Conservation (phyloP, 2,888 invertebrate species). For the Euclidia mi region DNA sequence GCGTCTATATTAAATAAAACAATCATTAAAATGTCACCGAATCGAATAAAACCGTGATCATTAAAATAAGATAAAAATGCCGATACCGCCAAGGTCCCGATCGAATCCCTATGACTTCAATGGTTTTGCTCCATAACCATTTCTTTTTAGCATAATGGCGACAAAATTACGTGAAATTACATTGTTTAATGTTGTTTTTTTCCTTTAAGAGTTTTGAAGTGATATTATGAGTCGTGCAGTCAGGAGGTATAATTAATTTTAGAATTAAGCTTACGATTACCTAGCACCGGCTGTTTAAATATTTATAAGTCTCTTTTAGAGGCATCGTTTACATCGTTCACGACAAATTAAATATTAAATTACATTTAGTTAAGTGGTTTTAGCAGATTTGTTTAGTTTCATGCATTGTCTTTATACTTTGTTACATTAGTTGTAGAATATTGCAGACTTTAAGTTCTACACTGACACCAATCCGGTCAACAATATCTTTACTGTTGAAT, state of each 20-base stretch:
- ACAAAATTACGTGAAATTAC: conserved; percentile 36
- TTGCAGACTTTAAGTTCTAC: no score
- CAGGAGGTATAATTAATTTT: conserved; percentile 32
- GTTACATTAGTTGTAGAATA: no score
- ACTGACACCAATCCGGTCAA: no score
- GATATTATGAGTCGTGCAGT: conserved; percentile 24
- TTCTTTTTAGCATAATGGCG: conserved; percentile 34
- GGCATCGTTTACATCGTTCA: conserved; percentile 29
- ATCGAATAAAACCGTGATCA: conserved; percentile 27
- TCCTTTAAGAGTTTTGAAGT: conserved; percentile 29
- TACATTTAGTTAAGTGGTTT: not conserved
- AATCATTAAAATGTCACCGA: no score
- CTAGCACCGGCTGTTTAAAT: conserved; percentile 14
- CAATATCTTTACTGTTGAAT: no score
- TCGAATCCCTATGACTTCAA: conserved; percentile 21
- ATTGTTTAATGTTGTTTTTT: conserved; percentile 30
- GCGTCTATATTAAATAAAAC: no score
- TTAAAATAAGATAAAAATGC: conserved; percentile 45
- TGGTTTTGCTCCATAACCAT: conserved; percentile 14
- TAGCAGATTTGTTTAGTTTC: no score
- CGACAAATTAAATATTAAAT: conserved; percentile 20
- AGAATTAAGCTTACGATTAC: conserved; percentile 22
- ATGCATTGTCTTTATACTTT: no score
- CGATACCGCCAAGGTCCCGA: conserved; percentile 42
- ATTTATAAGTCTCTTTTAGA: conserved; percentile 32